These are phyloP conservation scores for Florisuga fusca DNA, from an alignment of 2,797 vertebrate species.

Conservation along the genomic window DNA sequence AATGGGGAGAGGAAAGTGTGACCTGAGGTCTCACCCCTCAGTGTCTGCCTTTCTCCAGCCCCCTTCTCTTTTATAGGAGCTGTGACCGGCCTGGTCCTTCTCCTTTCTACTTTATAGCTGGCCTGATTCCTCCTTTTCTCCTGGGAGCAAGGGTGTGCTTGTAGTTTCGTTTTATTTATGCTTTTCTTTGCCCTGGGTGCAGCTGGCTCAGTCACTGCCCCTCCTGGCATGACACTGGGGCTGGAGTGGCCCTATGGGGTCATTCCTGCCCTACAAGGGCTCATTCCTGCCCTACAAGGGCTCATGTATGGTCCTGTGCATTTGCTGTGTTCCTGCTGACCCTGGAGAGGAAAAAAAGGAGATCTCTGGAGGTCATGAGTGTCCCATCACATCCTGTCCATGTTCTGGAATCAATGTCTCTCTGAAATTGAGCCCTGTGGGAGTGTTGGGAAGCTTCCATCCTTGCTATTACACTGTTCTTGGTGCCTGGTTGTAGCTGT, in stretches of 20 bases:
- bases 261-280: neutral
- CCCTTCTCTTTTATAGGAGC: too few species aligned
- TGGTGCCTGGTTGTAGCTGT: neutral
- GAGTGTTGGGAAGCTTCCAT: neutral
- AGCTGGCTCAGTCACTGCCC: neutral
- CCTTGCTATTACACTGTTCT: fast-evolving
- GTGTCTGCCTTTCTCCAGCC: too few species aligned
- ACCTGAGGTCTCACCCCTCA: too few species aligned
- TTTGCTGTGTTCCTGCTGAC: fast-evolving
- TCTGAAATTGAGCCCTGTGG: neutral
- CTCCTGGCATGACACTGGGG: neutral
- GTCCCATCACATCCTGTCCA: neutral
- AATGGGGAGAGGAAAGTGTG: too few species aligned
- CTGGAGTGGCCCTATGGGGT: fast-evolving
- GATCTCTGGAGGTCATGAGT: fast-evolving
- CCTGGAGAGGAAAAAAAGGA: neutral
- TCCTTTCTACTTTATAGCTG: fast-evolving
- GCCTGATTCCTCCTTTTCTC: fast-evolving
- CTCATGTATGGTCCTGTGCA: fast-evolving
- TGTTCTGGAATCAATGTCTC: fast-evolving
- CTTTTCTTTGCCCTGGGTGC: fast-evolving
- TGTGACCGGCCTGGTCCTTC: too few species aligned
- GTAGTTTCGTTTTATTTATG: neutral
- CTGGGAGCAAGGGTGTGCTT: fast-evolving
- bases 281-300: fast-evolving